Conservation (phyloP, 2,888 invertebrate species). For the Caradrina clavipalpis region DNA sequence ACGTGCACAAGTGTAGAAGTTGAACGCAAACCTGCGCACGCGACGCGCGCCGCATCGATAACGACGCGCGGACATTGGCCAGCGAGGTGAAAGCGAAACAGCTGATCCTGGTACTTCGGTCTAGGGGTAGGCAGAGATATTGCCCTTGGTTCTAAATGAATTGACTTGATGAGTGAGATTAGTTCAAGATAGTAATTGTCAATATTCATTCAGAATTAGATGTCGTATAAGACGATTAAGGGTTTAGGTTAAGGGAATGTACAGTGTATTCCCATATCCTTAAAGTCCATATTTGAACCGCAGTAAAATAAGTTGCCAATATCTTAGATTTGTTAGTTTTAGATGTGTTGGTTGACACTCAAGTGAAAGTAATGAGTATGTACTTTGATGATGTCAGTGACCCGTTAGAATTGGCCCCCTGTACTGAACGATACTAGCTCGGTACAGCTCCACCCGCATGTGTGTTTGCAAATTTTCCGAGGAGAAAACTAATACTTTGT, state of each 20-base stretch:
- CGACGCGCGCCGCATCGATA: slow-evolving; percentile 64
- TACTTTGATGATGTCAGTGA: slow-evolving; percentile 32
- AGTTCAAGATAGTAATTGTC: neutral
- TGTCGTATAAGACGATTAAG: neutral
- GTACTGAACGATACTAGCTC: slow-evolving; percentile 7
- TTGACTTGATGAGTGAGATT: neutral
- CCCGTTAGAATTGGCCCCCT: slow-evolving; percentile 32
- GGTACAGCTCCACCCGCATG: slow-evolving; percentile 32
- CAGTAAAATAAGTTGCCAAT: neutral
- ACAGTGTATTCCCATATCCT: too few relatives aligned
- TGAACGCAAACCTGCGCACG: slow-evolving; percentile 49
- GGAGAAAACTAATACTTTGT: slow-evolving; percentile 30
- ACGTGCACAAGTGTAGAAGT: slow-evolving; percentile 29
- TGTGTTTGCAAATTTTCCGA: slow-evolving; percentile 25
- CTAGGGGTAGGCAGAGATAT: slow-evolving; percentile 18
- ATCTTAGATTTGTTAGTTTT: slow-evolving; percentile 17
- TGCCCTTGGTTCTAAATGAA: too few relatives aligned
- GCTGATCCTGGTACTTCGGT: slow-evolving; percentile 60
- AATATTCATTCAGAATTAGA: neutral
- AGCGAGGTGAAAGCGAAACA: slow-evolving; percentile 70
- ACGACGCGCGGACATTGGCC: slow-evolving; percentile 72
- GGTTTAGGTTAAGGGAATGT: neutral
- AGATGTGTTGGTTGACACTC: slow-evolving; percentile 4
- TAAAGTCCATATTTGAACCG: too few relatives aligned
- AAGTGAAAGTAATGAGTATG: slow-evolving; percentile 44